Base-by-base conservation (phyloP, 2,797 vertebrate genomes). In the Gila robusta region DNA sequence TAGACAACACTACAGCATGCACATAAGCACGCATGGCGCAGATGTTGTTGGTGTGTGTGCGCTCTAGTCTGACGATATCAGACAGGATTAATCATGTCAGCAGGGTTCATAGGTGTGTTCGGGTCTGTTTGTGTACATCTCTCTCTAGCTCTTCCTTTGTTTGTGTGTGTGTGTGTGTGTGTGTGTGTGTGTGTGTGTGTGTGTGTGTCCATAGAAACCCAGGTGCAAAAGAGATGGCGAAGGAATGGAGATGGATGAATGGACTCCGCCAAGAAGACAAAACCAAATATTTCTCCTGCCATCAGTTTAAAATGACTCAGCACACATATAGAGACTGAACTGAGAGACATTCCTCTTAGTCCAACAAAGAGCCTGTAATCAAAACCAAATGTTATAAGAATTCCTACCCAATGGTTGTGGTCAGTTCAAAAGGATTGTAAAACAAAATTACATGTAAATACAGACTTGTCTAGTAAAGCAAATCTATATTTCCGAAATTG, bases 201-300 rank as follows among this genome's bases (percentile, higher is more conserved):
- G 9, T 4, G 54, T 84, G 56, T 54, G 17, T 44, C 16, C 23
- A 37, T 89, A n/a, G 1, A 4, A 76, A 86, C 41, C 28, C 52
- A 74, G 21, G 77, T 85, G 82, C 67, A 72, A 70, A 86, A 82
- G 69, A 81, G 81, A 54, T 52, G 47, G 52, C 64, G 26, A 74
- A 54, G 44, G 39, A 67, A 56, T 76, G 9, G 64, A 67, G 81
- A 69, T 82, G 32, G 73, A 82, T 81, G 17, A 78, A 69, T 71
- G 28, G 69, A 74, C 54, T 82, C 28, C 1, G 5, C 77, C 54
- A 81, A 44, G 28, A 56, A 66, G 35, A 56, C 71, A 76, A 77
- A 84, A 77, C 32, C 14, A 84, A 49, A 83, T 62, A 72, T 82
- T 82, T 37, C 26, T 32, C 21, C 12, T 6, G 19, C 26, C 7